Evolutionary conservation across 2,113 vertebrate species (phyloP).

Genomic region (Heloderma charlesbogerti): DNA sequence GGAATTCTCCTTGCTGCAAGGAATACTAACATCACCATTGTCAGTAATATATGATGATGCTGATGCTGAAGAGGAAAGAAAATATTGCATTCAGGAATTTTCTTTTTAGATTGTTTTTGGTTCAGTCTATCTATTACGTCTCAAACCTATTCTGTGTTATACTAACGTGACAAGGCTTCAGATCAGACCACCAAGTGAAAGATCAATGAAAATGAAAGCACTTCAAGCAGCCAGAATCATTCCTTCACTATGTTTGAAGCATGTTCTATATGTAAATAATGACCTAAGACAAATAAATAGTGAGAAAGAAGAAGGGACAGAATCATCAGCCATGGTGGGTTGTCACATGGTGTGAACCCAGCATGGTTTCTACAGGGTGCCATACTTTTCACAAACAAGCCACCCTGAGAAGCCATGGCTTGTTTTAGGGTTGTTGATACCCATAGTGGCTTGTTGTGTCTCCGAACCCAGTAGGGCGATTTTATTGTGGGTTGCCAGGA

Average conservation of each 20-base stretch:
- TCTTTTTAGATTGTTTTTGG: conserved; percentile 34
- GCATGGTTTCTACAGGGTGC: too few species aligned
- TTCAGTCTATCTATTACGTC: not conserved
- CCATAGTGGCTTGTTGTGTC: too few species aligned
- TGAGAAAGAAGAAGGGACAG: too few species aligned
- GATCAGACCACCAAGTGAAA: not conserved
- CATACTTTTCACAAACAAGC: too few species aligned
- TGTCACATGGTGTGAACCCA: too few species aligned
- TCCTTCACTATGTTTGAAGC: not conserved
- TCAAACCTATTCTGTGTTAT: not conserved
- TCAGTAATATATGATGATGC: not conserved
- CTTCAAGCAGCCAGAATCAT: not conserved
- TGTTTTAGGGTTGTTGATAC: too few species aligned
- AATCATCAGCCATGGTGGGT: too few species aligned
- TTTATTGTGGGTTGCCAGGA: too few species aligned
- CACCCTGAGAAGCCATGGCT: too few species aligned
- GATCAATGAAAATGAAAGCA: not conserved
- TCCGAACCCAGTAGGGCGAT: too few species aligned
- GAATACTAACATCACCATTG: not conserved
- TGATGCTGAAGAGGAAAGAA: not conserved
- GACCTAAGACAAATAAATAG: not conserved
- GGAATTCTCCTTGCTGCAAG: not conserved
- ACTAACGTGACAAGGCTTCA: not conserved
- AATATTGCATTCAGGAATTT: conserved; percentile 6
- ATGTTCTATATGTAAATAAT: not conserved